These are phyloP conservation scores for Pammene fasciana DNA, from an alignment of 2,888 invertebrate genomes.

Conservation along the genomic window DNA sequence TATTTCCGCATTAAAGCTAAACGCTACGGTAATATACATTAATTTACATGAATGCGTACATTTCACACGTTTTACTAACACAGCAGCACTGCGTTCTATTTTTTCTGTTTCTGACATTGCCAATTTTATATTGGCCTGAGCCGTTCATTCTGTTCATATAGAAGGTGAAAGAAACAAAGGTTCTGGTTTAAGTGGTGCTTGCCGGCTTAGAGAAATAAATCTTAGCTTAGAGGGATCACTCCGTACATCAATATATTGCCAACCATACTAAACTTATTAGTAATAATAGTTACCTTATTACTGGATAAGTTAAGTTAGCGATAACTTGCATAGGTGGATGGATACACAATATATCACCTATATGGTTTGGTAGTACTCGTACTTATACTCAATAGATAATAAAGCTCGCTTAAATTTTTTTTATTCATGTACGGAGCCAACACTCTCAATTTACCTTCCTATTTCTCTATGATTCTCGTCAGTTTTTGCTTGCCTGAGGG, in stretches of 20 bases:
- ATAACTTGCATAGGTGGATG: too few species aligned
- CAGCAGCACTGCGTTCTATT: not conserved
- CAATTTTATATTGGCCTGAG: conserved; percentile 18
- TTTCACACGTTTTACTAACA: conserved; percentile 18
- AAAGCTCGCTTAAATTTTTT: too few species aligned
- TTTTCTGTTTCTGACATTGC: conserved; percentile 2
- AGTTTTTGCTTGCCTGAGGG: conserved; percentile 53
- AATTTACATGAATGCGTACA: conserved; percentile 3
- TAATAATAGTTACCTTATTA: too few species aligned
- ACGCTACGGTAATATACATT: not conserved
- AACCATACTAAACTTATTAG: too few species aligned
- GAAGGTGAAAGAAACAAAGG: conserved; percentile 38
- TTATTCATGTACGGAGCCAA: too few species aligned
- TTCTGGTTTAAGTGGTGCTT: conserved; percentile 50
- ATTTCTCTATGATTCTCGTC: conserved; percentile 47
- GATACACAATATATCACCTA: too few species aligned
- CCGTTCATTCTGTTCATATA: not conserved
- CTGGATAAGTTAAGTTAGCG: too few species aligned
- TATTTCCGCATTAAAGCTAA: not conserved
- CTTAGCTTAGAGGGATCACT: conserved; percentile 33
- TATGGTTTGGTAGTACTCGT: too few species aligned
- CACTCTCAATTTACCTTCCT: too few species aligned
- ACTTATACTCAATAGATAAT: too few species aligned
- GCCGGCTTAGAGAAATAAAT: conserved; percentile 42
- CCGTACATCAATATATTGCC: too few species aligned